Conservation (phyloP, 1,140 invertebrate species). For the Mya arenaria region DNA sequence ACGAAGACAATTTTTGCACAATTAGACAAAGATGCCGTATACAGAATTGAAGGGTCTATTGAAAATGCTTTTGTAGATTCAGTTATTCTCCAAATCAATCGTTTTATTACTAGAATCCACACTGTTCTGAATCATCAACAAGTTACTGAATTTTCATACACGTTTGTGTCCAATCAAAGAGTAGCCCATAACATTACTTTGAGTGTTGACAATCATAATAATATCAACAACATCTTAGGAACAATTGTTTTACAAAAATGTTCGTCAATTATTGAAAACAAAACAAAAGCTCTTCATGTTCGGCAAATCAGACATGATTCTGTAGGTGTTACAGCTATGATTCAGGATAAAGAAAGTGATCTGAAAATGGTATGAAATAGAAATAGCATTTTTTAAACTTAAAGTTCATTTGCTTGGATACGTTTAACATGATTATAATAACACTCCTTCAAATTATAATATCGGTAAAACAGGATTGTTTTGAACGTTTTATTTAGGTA, state of each 20-base stretch:
- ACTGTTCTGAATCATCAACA: background rate
- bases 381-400: no score
- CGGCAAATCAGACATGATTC: background rate
- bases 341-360: constrained; percentile 11
- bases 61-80: background rate
- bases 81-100: background rate
- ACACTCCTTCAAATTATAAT: no score
- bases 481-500: no score
- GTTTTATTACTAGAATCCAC: background rate
- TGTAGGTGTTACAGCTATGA: background rate
- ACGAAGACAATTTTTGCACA: background rate
- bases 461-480: no score
- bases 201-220: background rate
- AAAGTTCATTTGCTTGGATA: no score
- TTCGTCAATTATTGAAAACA: background rate
- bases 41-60: background rate
- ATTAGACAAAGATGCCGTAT: background rate
- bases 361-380: background rate
- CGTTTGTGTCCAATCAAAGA: background rate
- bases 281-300: background rate
- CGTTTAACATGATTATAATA: no score
- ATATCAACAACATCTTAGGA: background rate
- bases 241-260: background rate
- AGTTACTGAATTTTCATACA: background rate
- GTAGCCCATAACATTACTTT: background rate